These are phyloP conservation scores for Andricus grossulariae DNA, from an alignment of 1,140 invertebrate genomes.

Conservation along the genomic window DNA sequence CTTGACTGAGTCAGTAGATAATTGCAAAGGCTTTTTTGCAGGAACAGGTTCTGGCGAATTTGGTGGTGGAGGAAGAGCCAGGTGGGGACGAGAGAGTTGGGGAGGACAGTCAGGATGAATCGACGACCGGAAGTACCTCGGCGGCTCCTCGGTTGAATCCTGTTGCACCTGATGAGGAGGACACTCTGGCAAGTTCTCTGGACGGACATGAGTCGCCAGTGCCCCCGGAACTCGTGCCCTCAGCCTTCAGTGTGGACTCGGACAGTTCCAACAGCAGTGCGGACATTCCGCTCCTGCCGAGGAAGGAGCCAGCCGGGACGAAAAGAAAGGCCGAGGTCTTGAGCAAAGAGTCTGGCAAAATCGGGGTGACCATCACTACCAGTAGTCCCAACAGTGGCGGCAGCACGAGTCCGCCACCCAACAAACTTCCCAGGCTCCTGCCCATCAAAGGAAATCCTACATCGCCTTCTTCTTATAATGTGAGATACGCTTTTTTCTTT, in stretches of 20 bases:
- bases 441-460: slow-evolving; percentile 67
- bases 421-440: slow-evolving; percentile 75
- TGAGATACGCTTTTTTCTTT: slow-evolving; percentile 32
- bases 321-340: slow-evolving; percentile 91
- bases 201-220: slow-evolving; percentile 70
- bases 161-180: slow-evolving; percentile 74
- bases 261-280: slow-evolving; percentile 79
- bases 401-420: slow-evolving; percentile 75
- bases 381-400: slow-evolving; percentile 80
- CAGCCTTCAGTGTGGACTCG: slow-evolving; percentile 77
- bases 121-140: slow-evolving; percentile 64
- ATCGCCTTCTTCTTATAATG: slow-evolving; percentile 67
- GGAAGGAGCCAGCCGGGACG: slow-evolving; percentile 77
- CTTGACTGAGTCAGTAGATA: too few species aligned
- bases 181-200: slow-evolving; percentile 74
- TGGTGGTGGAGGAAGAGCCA: slow-evolving; percentile 72
- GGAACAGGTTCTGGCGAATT: slow-evolving; percentile 72
- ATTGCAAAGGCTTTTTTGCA: slow-evolving; percentile 42
- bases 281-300: slow-evolving; percentile 73
- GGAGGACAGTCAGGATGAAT: slow-evolving; percentile 72
- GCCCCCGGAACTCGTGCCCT: slow-evolving; percentile 63
- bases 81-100: slow-evolving; percentile 72
- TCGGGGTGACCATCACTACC: slow-evolving; percentile 91
- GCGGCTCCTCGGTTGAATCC: slow-evolving; percentile 62
- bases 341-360: slow-evolving; percentile 90